Evolutionary conservation across 2,888 invertebrate genomes (phyloP), one percentile per base, ranked within the genome.

Genomic region (Auanema freiburgensis): DNA sequence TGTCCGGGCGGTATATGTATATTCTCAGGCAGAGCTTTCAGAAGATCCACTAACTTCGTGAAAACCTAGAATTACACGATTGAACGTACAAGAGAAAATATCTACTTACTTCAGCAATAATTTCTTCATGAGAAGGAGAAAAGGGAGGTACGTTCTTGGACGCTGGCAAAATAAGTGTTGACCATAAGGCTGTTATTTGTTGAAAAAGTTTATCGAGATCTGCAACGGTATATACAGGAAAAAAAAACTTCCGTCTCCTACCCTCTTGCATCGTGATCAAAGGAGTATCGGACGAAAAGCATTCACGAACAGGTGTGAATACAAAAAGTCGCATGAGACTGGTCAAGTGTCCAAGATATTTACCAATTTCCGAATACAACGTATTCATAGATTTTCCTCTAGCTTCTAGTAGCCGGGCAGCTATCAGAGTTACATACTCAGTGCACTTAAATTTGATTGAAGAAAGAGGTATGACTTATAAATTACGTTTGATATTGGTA

Each of bases 111-210:
- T 54, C 50, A 0, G 53, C 57, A 1, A 80, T 80, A 5, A 72
- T 53, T 5, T 51, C 46, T 24, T 69, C 66, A 51, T 79, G 71
- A 6, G 75, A 70, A 4, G 72, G 71, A 41, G 77, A 76, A 64
- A 78, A 81, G 14, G 81, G 81, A 6, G 81, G 74, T 24, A 79
- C 67, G 18, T 72, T 67, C 10, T 77, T 69, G 0, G 66, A 66
- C 41, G 74, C 63, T 0, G 79, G 80, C 10, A 76, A 76, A 41
- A 81, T 65, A 8, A 81, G 69, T 1, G 79, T 79, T 8, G 69
- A 70, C 61, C 72, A 81, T 23, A 80, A 59, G 3, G 68, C 58
- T 5, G 65, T 63, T 10, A 71, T 56, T 2, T 69, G 71, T 5
- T 56, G 60, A 55, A 80, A 80, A 14, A 62, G 46, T 33, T 74